A percentile compares a stretch with the other conserved stretches of the same genome.
Conservation (phyloP, 2,797 vertebrate genomes). For the Loris lydekkerianus region DNA sequence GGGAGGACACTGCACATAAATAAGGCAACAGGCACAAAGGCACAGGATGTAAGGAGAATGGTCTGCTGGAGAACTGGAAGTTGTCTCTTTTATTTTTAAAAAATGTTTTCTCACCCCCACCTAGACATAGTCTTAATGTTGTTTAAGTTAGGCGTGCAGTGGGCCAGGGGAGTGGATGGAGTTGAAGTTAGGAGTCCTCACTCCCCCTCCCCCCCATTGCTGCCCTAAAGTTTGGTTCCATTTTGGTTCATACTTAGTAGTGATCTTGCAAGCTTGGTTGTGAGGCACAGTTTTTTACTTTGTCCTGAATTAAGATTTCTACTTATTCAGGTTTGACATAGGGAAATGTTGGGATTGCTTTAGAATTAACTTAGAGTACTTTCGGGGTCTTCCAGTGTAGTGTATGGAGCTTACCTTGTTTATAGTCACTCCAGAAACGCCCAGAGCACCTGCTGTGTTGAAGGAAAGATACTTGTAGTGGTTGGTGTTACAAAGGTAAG, state of each 20-base stretch:
- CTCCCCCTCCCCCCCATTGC: fast-evolving
- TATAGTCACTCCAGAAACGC: background rate
- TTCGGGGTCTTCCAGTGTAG: background rate
- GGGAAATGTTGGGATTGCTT: conserved; percentile 14
- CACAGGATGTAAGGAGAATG: background rate
- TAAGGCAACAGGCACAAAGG: background rate
- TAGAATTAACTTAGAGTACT: background rate
- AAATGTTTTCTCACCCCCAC: background rate
- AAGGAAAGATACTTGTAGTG: background rate
- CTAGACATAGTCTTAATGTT: background rate
- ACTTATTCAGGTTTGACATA: background rate
- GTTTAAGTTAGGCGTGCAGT: background rate
- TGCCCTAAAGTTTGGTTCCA: conserved; percentile 3
- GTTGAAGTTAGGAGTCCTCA: background rate
- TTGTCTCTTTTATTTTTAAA: background rate
- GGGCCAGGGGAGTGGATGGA: background rate
- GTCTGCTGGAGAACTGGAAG: background rate
- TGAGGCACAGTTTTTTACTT: background rate
- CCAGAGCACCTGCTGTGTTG: background rate
- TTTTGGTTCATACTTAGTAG: background rate
- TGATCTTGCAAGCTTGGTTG: background rate
- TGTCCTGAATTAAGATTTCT: conserved; percentile 23
- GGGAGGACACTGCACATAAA: background rate
- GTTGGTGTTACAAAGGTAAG: background rate
- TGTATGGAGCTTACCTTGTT: background rate